phyloP scores from a whole-genome alignment of 2,797 vertebrate genomes.

The Danio tinwini region DNA sequence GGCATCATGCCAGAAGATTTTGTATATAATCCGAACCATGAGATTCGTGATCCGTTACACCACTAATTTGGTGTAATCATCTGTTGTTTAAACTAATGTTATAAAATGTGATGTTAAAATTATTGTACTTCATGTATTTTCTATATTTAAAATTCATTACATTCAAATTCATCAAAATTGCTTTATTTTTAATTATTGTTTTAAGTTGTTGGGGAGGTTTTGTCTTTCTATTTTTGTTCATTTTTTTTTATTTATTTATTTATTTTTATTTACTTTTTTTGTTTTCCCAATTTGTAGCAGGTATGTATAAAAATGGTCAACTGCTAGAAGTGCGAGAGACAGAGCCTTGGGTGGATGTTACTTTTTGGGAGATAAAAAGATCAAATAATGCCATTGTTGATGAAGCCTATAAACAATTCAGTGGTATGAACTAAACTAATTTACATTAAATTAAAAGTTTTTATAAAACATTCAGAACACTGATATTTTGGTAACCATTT shows the following conservation, averaged over 20 bases:
- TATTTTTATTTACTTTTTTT: background rate
- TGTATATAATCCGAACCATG: too few relatives aligned
- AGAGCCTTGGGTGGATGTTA: slow-evolving; percentile 84
- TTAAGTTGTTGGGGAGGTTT: background rate
- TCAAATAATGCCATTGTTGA: slow-evolving; percentile 82
- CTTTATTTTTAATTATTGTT: background rate
- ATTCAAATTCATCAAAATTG: too few relatives aligned
- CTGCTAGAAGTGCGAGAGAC: slow-evolving; percentile 75
- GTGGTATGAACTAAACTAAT: slow-evolving; percentile 67
- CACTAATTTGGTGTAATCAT: too few relatives aligned
- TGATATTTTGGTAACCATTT: slow-evolving; percentile 8
- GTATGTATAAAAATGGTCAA: slow-evolving; percentile 81
- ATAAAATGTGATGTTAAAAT: too few relatives aligned
- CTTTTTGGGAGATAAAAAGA: slow-evolving; percentile 83
- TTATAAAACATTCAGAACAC: background rate
- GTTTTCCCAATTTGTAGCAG: slow-evolving; percentile 67
- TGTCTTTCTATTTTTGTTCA: background rate
- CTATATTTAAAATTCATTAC: too few relatives aligned
- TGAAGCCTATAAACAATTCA: slow-evolving; percentile 84
- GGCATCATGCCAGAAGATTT: too few relatives aligned
- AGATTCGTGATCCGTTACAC: too few relatives aligned
- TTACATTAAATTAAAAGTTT: background rate
- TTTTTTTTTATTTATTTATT: background rate
- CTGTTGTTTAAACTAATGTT: too few relatives aligned
- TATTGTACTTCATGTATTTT: too few relatives aligned